These are phyloP conservation scores for Aldrovandia affinis DNA, from an alignment of 2,797 vertebrate genomes.

Conservation along the genomic window DNA sequence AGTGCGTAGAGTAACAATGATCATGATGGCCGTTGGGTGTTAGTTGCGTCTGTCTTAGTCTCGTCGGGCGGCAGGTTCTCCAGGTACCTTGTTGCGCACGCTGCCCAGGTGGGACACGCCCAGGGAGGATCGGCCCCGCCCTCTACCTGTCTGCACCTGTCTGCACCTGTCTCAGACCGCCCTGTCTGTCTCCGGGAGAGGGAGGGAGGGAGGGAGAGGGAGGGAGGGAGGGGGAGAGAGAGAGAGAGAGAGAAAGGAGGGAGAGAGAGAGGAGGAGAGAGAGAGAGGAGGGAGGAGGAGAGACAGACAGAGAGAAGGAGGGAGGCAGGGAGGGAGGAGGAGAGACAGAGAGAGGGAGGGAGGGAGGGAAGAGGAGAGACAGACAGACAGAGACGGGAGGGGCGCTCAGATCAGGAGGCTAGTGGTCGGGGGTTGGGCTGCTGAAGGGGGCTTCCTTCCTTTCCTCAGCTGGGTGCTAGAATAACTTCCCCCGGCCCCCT, in stretches of 20 bases:
- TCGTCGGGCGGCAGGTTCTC: conserved; percentile 64
- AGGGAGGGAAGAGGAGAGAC: background rate
- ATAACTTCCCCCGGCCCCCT: conserved; percentile 54
- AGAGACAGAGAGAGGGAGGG: background rate
- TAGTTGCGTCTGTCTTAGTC: conserved; percentile 74
- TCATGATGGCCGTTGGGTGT: conserved; percentile 70
- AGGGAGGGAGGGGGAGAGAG: background rate
- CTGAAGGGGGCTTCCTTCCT: conserved; percentile 44
- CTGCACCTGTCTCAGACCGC: conserved; percentile 24
- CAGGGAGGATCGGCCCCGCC: too few relatives aligned
- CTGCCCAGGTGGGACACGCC: too few relatives aligned
- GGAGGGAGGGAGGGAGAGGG: conserved; percentile 3
- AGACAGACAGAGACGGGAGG: conserved; percentile 30
- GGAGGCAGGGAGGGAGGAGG: background rate
- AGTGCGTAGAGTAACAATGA: conserved; percentile 71
- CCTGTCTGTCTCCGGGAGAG: conserved; percentile 41
- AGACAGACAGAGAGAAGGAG: conserved; percentile 14
- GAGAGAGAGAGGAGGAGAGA: background rate
- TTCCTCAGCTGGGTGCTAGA: conserved; percentile 67
- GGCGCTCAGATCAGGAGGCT: conserved; percentile 39
- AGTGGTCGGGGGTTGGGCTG: conserved; percentile 58
- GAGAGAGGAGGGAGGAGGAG: background rate
- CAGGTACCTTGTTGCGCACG: conserved; percentile 74
- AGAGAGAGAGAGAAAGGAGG: background rate
- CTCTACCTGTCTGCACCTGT: conserved; percentile 40